phyloP scores from a whole-genome alignment of 1,140 invertebrate species.

The Bicyclus anynana region DNA sequence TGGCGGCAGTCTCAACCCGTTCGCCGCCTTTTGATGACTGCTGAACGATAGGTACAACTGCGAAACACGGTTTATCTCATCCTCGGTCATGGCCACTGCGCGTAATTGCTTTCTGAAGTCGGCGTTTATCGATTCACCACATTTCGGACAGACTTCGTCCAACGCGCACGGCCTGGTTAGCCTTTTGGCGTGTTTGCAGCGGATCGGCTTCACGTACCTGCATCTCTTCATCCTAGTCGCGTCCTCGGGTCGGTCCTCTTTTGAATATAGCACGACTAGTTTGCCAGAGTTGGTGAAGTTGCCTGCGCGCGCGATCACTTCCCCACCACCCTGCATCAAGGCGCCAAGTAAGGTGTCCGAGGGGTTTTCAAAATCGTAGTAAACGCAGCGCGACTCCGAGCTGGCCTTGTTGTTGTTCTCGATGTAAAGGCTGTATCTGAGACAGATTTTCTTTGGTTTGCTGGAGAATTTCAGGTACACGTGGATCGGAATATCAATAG shows the following conservation, averaged over 20 bases:
- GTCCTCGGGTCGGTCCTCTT: conserved; percentile 30
- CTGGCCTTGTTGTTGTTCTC: conserved; percentile 57
- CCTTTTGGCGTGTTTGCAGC: conserved; percentile 43
- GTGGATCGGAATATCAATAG: conserved; percentile 67
- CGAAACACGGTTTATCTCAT: conserved; percentile 54
- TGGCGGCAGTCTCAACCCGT: conserved; percentile 51
- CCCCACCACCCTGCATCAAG: conserved; percentile 61
- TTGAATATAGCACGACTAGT: conserved; percentile 41
- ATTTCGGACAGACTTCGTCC: conserved; percentile 53
- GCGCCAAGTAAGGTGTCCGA: conserved; percentile 52
- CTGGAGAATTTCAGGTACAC: conserved; percentile 66
- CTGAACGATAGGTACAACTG: conserved; percentile 53
- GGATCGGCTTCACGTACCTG: conserved; percentile 53
- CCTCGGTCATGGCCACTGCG: conserved; percentile 52
- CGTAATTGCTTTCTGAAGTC: conserved; percentile 56
- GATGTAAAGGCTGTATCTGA: conserved; percentile 60
- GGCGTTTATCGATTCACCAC: conserved; percentile 45
- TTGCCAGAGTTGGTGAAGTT: conserved; percentile 27
- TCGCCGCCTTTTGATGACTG: conserved; percentile 53
- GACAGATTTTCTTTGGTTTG: conserved; percentile 63
- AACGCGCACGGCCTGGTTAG: conserved; percentile 37
- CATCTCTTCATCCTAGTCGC: conserved; percentile 35
- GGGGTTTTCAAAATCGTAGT: conserved; percentile 66
- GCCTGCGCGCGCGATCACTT: conserved; percentile 46
- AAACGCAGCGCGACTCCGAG: conserved; percentile 55